These are phyloP conservation scores for Solenodon paradoxus DNA, from an alignment of 2,113 vertebrate genomes.

Conservation along the genomic window DNA sequence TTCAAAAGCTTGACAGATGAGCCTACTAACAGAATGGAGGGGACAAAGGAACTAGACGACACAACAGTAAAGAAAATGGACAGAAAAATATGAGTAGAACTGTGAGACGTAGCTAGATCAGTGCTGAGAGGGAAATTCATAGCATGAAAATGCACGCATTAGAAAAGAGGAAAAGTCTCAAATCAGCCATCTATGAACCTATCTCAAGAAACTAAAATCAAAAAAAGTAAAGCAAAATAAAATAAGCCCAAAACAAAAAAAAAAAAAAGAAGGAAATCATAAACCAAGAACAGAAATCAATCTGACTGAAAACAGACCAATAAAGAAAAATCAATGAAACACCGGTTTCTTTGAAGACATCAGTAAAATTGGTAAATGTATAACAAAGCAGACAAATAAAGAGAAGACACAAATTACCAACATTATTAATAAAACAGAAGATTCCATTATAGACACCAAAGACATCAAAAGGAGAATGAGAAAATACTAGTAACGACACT, in stretches of 20 bases:
- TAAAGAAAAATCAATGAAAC: not conserved
- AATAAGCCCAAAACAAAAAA: not conserved
- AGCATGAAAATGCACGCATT: not conserved
- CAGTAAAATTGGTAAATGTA: not conserved
- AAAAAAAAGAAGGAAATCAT: not conserved
- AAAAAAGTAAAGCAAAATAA: not conserved
- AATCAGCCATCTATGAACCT: not conserved
- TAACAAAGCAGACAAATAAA: not conserved
- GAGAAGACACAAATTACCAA: not conserved
- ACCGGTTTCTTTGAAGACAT: not conserved
- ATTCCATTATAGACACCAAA: not conserved
- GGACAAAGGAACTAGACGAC: not conserved
- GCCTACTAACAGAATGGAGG: not conserved
- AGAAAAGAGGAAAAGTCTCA: not conserved
- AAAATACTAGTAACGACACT: not conserved
- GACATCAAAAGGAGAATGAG: not conserved
- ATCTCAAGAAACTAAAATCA: not conserved
- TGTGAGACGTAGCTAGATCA: not conserved
- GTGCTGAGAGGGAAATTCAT: not conserved
- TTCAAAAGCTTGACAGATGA: not conserved
- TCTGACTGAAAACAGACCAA: not conserved
- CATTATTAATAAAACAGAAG: not conserved
- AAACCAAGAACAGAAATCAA: not conserved
- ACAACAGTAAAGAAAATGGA: not conserved
- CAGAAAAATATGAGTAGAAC: not conserved